Evolutionary conservation across 2,797 vertebrate species (phyloP), one percentile per base, ranked within the genome.

Genomic region (Chaetophractus vellerosus): DNA sequence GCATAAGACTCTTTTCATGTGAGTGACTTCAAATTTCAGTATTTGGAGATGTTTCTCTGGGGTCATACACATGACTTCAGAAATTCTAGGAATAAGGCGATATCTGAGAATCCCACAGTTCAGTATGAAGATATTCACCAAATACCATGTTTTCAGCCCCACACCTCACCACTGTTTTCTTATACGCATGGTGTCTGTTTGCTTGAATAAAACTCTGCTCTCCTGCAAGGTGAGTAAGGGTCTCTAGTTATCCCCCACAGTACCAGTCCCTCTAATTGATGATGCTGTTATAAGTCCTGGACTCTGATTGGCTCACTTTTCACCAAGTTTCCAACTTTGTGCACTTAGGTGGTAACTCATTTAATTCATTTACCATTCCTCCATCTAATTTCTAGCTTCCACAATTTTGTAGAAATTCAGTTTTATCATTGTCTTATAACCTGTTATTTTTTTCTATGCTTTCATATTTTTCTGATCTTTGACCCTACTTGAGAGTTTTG

Each of bases 21-120:
- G 9, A 79, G 66, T n/a, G 36, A 81, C 19, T 63, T 90, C 50
- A 90, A 80, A 86, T 86, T 85, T 90, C 28, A 84, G 26, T 57
- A 38, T 52, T 68, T 88, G 15, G 50, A 66, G 38, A 28, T 69
- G 45, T 48, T 90, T 71, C 50, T 76, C 68, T 63, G 61, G 18
- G 12, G 33, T 86, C 18, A 50, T n/a, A 33, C 0, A 63, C 14
- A 50, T 59, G 31, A 48, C 45, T 86, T 91, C 75, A 85, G 45
- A 90, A 48, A 80, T 82, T 57, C 61, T 61, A 38, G 57, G 79
- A 78, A 78, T 79, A 38, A 89, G 8, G 19, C 72, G 23, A 33
- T 33, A 15, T 48, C 15, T 84, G 38, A 79, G 66, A 57, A 57
- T 59, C 38, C 26, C 74, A 80, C 9, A 85, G n/a, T 59, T 33